A percentile compares a stretch with the other conserved stretches of the same genome.
Evolutionary conservation across 1,140 invertebrate species (phyloP).

Genomic region (Penaeus indicus): DNA sequence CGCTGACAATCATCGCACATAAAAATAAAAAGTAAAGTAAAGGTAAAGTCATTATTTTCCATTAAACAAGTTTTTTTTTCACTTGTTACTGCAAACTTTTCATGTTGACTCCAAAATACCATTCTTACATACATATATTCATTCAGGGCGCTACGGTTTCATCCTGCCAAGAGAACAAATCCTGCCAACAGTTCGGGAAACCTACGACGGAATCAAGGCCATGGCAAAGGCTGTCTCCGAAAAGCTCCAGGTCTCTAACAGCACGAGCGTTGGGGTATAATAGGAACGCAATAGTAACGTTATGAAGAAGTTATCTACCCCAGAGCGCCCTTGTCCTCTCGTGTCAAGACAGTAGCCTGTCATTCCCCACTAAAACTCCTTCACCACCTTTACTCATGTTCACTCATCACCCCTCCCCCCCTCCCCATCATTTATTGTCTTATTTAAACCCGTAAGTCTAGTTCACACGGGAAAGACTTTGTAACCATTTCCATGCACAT

Average conservation of each 20-base stretch:
- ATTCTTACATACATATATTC: neutral
- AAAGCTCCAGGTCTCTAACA: conserved; percentile 3
- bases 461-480: too few relatives aligned
- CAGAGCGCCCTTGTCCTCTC: too few relatives aligned
- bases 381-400: too few relatives aligned
- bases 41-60: too few relatives aligned
- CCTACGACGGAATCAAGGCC: conserved; percentile 64
- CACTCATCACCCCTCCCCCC: too few relatives aligned
- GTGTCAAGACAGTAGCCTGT: too few relatives aligned
- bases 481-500: too few relatives aligned
- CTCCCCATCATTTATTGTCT: too few relatives aligned
- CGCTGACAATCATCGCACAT: neutral
- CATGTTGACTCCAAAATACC: neutral
- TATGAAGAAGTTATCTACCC: neutral
- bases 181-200: conserved; percentile 71
- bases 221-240: conserved; percentile 38
- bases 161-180: conserved; percentile 72
- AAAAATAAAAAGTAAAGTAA: neutral
- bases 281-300: neutral
- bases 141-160: conserved; percentile 72
- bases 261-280: neutral
- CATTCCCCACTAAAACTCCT: too few relatives aligned
- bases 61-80: too few relatives aligned
- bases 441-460: too few relatives aligned
- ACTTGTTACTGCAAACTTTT: too few relatives aligned